Evolutionary conservation across 2,888 invertebrate genomes (phyloP).

Genomic region (Petrolisthes manimaculis): DNA sequence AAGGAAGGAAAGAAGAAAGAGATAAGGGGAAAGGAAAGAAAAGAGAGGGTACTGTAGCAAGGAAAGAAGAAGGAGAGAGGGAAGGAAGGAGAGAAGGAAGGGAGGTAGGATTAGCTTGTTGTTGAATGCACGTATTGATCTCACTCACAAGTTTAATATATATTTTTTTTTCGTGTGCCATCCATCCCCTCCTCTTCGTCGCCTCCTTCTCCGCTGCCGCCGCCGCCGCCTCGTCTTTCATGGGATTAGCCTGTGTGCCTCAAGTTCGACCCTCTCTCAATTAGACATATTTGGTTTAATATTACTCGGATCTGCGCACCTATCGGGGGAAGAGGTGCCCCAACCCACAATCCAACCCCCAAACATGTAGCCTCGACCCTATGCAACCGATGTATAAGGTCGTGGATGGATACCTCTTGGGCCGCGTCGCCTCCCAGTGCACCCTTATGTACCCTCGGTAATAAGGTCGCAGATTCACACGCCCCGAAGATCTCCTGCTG

Average conservation of each 20-base stretch:
- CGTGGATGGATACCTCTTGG: neutral
- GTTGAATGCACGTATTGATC: constrained; percentile 62
- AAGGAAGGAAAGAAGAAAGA: too few relatives aligned
- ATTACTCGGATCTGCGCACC: constrained; percentile 45
- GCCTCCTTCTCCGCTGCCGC: neutral
- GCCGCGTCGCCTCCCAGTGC: neutral
- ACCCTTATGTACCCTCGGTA: neutral
- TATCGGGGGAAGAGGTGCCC: constrained; percentile 3
- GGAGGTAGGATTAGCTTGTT: constrained; percentile 53
- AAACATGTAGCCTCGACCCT: neutral
- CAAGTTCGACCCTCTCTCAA: constrained; percentile 55
- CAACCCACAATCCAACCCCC: neutral
- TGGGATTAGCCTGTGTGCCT: constrained; percentile 56
- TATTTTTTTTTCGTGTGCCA: constrained; percentile 21
- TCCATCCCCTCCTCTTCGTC: constrained; percentile 19
- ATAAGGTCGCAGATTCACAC: neutral
- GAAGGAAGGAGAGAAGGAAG: neutral
- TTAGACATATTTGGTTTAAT: constrained; percentile 62
- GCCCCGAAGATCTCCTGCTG: neutral
- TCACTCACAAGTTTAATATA: neutral
- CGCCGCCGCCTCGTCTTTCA: constrained; percentile 40
- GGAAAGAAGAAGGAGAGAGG: neutral
- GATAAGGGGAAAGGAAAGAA: too few relatives aligned
- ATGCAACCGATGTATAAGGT: neutral
- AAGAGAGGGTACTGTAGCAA: neutral